These are phyloP conservation scores for Adelognathus sp. DNA, from an alignment of 2,888 invertebrate genomes.

Conservation along the genomic window DNA sequence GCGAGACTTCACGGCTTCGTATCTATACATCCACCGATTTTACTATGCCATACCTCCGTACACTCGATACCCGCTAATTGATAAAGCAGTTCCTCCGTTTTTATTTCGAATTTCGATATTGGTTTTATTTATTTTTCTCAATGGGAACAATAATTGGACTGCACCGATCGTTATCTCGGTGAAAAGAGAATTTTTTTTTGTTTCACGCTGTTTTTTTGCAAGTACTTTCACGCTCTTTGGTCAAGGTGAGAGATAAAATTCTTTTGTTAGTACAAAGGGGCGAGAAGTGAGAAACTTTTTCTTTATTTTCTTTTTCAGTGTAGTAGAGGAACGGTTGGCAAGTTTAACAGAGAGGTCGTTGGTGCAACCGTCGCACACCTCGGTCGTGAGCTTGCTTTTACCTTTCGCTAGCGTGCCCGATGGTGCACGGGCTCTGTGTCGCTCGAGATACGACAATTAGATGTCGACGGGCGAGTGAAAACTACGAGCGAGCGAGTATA, in stretches of 20 bases:
- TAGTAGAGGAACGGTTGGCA: neutral
- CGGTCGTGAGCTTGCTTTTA: neutral
- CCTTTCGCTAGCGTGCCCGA: neutral
- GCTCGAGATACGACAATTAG: slow-evolving; percentile 75
- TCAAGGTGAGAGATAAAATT: slow-evolving; percentile 30
- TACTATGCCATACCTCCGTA: neutral
- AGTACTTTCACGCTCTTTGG: neutral
- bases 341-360: slow-evolving; percentile 7
- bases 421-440: slow-evolving; percentile 33
- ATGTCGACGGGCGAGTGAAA: slow-evolving; percentile 62
- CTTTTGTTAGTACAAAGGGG: neutral
- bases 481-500: slow-evolving; percentile 48
- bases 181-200: neutral
- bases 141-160: slow-evolving; percentile 7
- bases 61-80: slow-evolving; percentile 43
- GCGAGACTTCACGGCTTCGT: neutral
- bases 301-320: neutral
- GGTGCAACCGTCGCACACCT: slow-evolving; percentile 45
- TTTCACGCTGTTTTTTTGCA: neutral
- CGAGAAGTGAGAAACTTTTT: neutral
- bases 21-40: neutral
- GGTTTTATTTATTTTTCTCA: neutral
- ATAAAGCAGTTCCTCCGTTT: slow-evolving; percentile 1
- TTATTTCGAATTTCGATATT: neutral
- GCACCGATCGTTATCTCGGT: neutral